Base-by-base conservation (phyloP, 2,888 invertebrate species). In the Quadriops clusia region DNA sequence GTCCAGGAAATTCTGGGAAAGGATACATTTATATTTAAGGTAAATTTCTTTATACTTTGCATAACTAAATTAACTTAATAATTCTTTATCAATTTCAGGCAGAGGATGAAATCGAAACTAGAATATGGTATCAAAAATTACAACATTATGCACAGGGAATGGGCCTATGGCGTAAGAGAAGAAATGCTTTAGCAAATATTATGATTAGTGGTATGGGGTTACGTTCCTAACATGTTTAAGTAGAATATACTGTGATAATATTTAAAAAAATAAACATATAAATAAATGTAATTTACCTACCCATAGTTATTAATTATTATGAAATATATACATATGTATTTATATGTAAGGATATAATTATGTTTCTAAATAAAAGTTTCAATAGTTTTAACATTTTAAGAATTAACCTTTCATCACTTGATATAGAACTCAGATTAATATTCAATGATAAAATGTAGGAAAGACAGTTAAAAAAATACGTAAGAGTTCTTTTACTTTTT, bases 1-100 rank as follows among this genome's bases (percentile, higher is more conserved):
- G 78, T 94, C 43, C 89, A 90, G 63, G 91, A 93, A 64, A 74
- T 89, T 42, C 78, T 85, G 42, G 82, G 86, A 37, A 90, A 89
- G 64, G 93, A 93, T 60, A 84, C 90, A 33, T 89, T 83, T 63
- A 82, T 91, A 61, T 86, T 93, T 64, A 93, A 93, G 80, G 93
- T 90, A 61, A 17, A 8, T 4, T 2, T 2, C 13, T 5, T 10
- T 25, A n/a, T 25, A 12, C 24, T 23, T 8, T 23, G 6, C 23
- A 2, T 13, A 5, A 14, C 26, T 12, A 26, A 10, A 8, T 6
- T 15, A 16, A 8, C 13, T 3, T 3, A 26, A 11, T 15, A 12
- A 7, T 20, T 30, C 30, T 28, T n/a, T 20, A 14, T 15, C 16
- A 10, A 5, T 67, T 68, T n/a, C 58, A 93, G 91, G 89, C 86